Percentiles rank a stretch among this genome's conserved stretches.
These are phyloP conservation scores for Caenorhabditis sp. DNA, from an alignment of 2,888 invertebrate genomes.

Conservation along the genomic window DNA sequence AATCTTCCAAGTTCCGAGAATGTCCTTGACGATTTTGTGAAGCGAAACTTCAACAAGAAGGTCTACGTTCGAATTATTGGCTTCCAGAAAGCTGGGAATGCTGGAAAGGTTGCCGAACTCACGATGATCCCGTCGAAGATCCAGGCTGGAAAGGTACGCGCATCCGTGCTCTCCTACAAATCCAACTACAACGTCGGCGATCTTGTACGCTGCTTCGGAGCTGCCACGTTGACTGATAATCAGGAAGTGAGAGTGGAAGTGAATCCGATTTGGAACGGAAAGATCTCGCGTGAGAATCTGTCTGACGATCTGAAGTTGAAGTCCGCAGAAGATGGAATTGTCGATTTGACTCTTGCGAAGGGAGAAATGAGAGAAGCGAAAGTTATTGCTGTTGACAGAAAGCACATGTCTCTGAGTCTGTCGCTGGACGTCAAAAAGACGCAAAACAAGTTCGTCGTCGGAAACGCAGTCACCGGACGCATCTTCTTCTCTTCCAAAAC, in stretches of 20 bases:
- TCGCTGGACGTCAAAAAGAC: conserved; percentile 3
- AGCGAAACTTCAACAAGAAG: conserved; percentile 44
- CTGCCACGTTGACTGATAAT: conserved; percentile 17
- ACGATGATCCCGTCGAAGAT: conserved; percentile 60
- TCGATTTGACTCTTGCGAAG: conserved; percentile 26
- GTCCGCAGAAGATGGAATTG: conserved; percentile 20
- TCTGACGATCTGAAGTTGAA: conserved; percentile 34
- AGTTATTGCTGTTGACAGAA: conserved; percentile 30
- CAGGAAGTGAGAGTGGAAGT: conserved; percentile 47
- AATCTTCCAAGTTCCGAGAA: conserved; percentile 26
- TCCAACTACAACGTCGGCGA: conserved; percentile 54
- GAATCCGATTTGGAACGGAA: conserved; percentile 49
- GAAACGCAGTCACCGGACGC: conserved; percentile 32
- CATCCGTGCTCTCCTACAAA: conserved; percentile 35
- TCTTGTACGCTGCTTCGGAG: conserved; percentile 47
- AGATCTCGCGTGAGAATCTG: conserved; percentile 49
- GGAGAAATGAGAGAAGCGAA: conserved; percentile 39
- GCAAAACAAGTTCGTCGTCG: conserved; percentile 12
- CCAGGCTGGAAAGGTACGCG: conserved; percentile 44
- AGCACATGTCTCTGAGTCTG: conserved; percentile 21
- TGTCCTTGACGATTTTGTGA: conserved; percentile 51
- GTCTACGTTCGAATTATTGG: conserved; percentile 58
- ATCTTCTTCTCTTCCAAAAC: conserved; percentile 27
- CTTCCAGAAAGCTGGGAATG: conserved; percentile 24
- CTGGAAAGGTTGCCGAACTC: conserved; percentile 56